phyloP scores from a whole-genome alignment of 2,113 vertebrate genomes.

The Centropristis striata region DNA sequence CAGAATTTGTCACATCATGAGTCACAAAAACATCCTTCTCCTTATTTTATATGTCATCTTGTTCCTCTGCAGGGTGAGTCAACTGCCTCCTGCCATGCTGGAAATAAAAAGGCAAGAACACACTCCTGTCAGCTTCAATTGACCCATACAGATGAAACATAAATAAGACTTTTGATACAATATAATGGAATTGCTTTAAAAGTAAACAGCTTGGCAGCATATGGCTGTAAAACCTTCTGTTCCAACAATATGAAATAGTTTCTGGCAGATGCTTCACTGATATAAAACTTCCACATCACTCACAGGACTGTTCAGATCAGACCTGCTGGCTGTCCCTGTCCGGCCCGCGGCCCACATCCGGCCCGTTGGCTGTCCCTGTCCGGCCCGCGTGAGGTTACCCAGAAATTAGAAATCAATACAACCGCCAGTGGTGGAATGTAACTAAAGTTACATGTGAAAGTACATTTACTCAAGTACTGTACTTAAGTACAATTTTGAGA shows the following conservation, averaged over 20 bases:
- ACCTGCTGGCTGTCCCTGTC: too few species aligned
- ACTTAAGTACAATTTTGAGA: too few species aligned
- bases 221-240: neutral
- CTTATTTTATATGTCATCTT: neutral
- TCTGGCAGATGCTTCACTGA: constrained; percentile 9
- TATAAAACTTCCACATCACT: constrained; percentile 17
- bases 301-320: neutral
- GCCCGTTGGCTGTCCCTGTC: too few species aligned
- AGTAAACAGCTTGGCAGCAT: constrained; percentile 6
- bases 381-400: too few species aligned
- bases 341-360: too few species aligned
- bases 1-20: neutral
- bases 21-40: neutral
- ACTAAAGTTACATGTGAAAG: too few species aligned
- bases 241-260: neutral
- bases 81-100: neutral
- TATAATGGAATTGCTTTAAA: neutral
- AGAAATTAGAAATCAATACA: too few species aligned
- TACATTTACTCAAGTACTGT: too few species aligned
- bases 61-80: neutral
- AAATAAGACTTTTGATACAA: neutral
- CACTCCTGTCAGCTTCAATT: neutral
- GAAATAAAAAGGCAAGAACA: neutral
- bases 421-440: too few species aligned
- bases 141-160: neutral